Percentiles rank a stretch among this genome's conserved stretches.
phyloP scores from a whole-genome alignment of 1,140 invertebrate genomes.

The Nasonia giraulti region DNA sequence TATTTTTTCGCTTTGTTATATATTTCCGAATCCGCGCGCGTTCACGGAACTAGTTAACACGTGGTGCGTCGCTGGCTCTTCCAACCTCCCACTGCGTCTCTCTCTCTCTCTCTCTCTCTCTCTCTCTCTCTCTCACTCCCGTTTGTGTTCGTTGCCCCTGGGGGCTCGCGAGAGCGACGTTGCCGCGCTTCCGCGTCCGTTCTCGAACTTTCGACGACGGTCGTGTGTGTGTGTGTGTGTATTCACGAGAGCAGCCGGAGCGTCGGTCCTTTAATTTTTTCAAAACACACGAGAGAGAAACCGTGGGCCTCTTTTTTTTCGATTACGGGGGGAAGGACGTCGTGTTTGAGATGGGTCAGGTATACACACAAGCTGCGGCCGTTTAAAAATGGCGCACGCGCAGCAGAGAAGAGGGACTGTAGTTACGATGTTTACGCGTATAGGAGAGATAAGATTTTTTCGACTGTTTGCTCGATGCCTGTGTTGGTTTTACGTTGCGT shows the following conservation, averaged over 20 bases:
- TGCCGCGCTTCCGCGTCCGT: slow-evolving; percentile 42
- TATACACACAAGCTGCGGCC: not conserved
- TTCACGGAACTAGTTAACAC: not conserved
- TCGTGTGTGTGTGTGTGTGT: not conserved
- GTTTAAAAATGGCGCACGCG: not conserved
- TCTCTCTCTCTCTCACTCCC: slow-evolving; percentile 29
- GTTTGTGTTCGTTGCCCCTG: slow-evolving; percentile 33
- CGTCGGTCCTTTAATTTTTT: slow-evolving; percentile 30
- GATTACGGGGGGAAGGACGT: not conserved
- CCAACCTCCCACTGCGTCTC: slow-evolving; percentile 40
- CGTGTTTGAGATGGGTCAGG: not conserved
- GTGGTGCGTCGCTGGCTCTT: not conserved
- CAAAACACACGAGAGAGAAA: not conserved
- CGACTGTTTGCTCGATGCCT: too few species aligned
- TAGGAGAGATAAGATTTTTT: not conserved
- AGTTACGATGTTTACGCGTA: not conserved
- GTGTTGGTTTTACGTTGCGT: too few species aligned
- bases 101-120: slow-evolving; percentile 47
- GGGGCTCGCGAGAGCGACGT: slow-evolving; percentile 42
- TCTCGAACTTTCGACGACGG: slow-evolving; percentile 44
- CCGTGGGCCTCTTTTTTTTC: not conserved
- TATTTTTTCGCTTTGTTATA: too few species aligned
- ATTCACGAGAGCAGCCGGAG: too few species aligned
- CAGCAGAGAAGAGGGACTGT: not conserved
- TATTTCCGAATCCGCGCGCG: too few species aligned